phyloP scores from a whole-genome alignment of 1,140 invertebrate genomes.

The Saccostrea echinata region DNA sequence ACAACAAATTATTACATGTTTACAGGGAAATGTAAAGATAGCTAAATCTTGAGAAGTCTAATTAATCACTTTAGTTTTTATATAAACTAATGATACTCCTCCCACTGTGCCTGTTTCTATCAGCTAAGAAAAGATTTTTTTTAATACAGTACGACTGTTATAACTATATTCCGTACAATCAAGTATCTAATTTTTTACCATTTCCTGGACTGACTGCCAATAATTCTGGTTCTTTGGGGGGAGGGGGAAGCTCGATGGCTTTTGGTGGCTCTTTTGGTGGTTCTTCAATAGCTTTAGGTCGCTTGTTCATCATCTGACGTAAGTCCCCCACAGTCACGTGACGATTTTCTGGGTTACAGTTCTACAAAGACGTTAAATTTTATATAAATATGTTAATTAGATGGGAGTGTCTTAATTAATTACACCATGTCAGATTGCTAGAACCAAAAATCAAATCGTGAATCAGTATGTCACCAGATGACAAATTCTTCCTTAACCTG shows the following conservation, averaged over 20 bases:
- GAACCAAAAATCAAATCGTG: too few species aligned
- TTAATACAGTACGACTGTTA: too few species aligned
- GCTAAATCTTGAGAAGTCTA: too few species aligned
- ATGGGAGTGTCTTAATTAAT: neutral
- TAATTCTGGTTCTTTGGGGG: constrained; percentile 72
- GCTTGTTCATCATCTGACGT: constrained; percentile 67
- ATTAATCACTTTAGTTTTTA: too few species aligned
- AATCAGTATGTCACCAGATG: too few species aligned
- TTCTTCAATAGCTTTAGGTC: constrained; percentile 50
- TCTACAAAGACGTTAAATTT: constrained; percentile 50
- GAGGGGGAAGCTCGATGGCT: constrained; percentile 67
- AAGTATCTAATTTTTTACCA: constrained; percentile 61
- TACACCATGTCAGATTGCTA: neutral
- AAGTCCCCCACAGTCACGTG: constrained; percentile 75
- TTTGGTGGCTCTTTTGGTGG: constrained; percentile 61
- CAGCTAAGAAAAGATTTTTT: too few species aligned
- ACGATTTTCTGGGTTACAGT: constrained; percentile 62
- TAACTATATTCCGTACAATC: too few species aligned
- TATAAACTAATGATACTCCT: too few species aligned
- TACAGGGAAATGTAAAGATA: too few species aligned
- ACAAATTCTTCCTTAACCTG: too few species aligned
- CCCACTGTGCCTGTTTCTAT: too few species aligned
- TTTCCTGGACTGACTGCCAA: constrained; percentile 75
- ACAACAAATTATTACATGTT: neutral
- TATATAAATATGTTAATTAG: neutral